Evolutionary conservation across 1,140 invertebrate species (phyloP).

Genomic region (Epicauta chinensis): DNA sequence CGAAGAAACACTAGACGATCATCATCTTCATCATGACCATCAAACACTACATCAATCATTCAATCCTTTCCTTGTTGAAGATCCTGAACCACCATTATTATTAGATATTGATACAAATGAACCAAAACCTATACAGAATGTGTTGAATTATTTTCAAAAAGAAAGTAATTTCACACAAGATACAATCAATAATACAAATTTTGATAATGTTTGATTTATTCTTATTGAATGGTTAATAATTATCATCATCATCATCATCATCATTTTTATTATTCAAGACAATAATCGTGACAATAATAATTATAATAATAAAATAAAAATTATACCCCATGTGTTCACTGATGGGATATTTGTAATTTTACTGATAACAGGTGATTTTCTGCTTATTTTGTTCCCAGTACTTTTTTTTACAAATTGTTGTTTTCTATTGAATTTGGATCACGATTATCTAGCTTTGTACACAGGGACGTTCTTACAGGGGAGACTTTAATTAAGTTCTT

Average conservation of each 20-base stretch:
- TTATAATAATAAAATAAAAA: no score
- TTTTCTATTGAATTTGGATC: no score
- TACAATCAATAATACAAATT: no score
- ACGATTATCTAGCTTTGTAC: no score
- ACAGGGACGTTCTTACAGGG: no score
- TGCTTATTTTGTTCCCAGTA: no score
- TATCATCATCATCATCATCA: no score
- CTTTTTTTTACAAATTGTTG: no score
- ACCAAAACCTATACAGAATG: conserved; percentile 31
- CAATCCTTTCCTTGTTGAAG: conserved; percentile 51
- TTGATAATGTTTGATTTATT: conserved; percentile 10
- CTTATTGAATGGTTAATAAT: no score
- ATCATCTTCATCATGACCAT: no score
- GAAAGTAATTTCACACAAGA: conserved; percentile 3
- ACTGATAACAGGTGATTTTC: conserved; percentile 26
- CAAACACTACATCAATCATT: conserved; percentile 43
- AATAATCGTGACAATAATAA: conserved; percentile 18
- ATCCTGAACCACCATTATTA: conserved; percentile 42
- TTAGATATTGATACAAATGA: conserved; percentile 29
- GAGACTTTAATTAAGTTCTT: no score
- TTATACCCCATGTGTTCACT: conserved; percentile 30
- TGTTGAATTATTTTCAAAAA: conserved; percentile 38
- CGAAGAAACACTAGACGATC: conserved; percentile 31
- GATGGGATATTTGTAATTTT: conserved; percentile 36
- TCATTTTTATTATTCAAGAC: not conserved